These are phyloP conservation scores for Sebastes iracundus DNA, from an alignment of 2,797 vertebrate genomes.

Conservation along the genomic window DNA sequence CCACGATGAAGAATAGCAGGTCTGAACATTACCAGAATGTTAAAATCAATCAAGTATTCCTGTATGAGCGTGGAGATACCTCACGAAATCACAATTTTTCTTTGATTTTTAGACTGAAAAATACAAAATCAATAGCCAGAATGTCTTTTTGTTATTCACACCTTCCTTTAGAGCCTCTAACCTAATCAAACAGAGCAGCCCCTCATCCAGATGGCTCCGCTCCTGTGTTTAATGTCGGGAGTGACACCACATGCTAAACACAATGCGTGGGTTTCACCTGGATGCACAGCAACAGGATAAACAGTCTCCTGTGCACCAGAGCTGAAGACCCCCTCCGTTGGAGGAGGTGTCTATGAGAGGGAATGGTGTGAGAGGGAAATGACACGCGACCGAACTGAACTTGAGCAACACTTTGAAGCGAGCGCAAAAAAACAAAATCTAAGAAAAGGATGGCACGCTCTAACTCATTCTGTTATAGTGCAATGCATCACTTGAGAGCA, in stretches of 20 bases:
- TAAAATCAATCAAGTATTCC: conserved; percentile 71
- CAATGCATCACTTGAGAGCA: conserved; percentile 51
- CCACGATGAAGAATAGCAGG: conserved; percentile 66
- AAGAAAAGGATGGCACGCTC: not conserved
- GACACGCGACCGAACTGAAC: conserved; percentile 13
- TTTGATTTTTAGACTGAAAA: not conserved
- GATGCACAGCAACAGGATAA: conserved; percentile 32
- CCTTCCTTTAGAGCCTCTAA: conserved; percentile 8
- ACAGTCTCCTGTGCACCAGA: conserved; percentile 29
- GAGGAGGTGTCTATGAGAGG: conserved; percentile 8
- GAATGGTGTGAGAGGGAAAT: conserved; percentile 26
- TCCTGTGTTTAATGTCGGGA: conserved; percentile 45
- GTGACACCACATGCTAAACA: conserved; percentile 52
- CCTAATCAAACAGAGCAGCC: conserved; percentile 27
- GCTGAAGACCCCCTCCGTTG: conserved; percentile 13
- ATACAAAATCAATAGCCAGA: too few species aligned
- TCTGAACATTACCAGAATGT: conserved; percentile 74
- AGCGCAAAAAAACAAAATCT: conserved; percentile 8
- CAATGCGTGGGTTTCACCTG: conserved; percentile 60
- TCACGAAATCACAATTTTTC: not conserved
- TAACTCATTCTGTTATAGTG: conserved; percentile 26
- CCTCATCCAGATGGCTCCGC: conserved; percentile 59
- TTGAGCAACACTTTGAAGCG: not conserved
- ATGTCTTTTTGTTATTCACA: conserved; percentile 9
- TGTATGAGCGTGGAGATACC: not conserved